Percentiles rank a stretch among this genome's conserved stretches.
Conservation (phyloP, 1,140 invertebrate species). For the Lineus longissimus region DNA sequence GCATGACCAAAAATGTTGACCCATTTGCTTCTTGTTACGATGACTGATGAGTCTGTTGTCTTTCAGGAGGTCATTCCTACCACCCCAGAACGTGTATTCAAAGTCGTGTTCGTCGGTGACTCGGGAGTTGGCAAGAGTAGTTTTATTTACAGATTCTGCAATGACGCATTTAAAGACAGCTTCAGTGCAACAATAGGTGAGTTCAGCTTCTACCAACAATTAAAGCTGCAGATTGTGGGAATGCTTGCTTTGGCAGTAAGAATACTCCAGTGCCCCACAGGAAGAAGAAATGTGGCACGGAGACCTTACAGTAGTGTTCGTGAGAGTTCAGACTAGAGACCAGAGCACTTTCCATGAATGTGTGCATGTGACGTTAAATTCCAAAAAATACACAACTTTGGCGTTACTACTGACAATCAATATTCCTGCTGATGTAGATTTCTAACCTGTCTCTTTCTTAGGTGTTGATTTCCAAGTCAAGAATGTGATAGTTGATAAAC, state of each 20-base stretch:
- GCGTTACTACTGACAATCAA: not conserved
- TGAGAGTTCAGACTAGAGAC: no score
- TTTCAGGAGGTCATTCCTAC: not conserved
- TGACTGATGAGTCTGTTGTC: not conserved
- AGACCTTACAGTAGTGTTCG: no score
- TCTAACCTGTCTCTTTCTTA: constrained; percentile 25
- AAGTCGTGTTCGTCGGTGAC: constrained; percentile 63
- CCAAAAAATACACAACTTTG: no score
- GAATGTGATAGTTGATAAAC: constrained; percentile 53
- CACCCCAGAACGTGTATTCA: constrained; percentile 57
- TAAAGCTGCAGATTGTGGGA: not conserved
- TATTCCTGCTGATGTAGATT: not conserved
- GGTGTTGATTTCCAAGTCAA: constrained; percentile 63
- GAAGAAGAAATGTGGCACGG: no score
- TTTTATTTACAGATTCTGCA: constrained; percentile 61
- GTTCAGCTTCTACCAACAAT: not conserved
- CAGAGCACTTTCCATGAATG: no score
- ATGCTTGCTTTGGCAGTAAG: no score
- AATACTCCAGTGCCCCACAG: no score
- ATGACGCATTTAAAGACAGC: constrained; percentile 55
- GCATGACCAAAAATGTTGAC: no score
- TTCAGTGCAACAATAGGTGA: constrained; percentile 61
- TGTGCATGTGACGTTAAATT: no score
- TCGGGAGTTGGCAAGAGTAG: constrained; percentile 62
- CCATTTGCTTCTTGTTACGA: no score